phyloP scores from a whole-genome alignment of 2,888 invertebrate species.

The Drosophila quasianomalipes region DNA sequence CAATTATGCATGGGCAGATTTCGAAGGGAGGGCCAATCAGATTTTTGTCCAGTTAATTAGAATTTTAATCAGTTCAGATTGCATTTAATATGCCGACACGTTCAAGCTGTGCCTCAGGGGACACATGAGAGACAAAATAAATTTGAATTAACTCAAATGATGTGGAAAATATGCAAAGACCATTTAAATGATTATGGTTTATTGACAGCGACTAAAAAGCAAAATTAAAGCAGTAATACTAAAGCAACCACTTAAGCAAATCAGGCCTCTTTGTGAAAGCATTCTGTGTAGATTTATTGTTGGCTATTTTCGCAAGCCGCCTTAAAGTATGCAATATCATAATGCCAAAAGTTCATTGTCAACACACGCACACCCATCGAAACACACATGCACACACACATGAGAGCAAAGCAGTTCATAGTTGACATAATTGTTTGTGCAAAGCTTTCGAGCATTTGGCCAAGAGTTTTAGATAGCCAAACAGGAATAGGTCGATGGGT shows the following conservation, averaged over 20 bases:
- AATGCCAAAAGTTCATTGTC: conserved; percentile 66
- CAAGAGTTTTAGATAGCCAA: conserved; percentile 19
- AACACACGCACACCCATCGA: conserved; percentile 33
- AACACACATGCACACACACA: not conserved
- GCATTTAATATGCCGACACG: conserved; percentile 38
- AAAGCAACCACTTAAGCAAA: conserved; percentile 13
- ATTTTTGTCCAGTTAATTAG: conserved; percentile 51
- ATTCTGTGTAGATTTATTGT: conserved; percentile 14
- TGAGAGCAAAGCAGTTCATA: conserved; percentile 32
- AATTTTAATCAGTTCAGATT: conserved; percentile 70
- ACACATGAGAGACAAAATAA: conserved; percentile 28
- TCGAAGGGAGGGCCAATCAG: conserved; percentile 32
- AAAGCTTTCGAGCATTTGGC: conserved; percentile 33
- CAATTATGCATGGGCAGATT: conserved; percentile 31
- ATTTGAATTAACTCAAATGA: conserved; percentile 32
- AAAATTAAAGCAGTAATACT: not conserved
- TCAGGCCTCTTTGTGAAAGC: conserved; percentile 7
- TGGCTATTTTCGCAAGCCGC: conserved; percentile 41
- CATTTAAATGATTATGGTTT: conserved; percentile 35
- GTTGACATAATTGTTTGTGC: conserved; percentile 62
- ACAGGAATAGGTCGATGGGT: conserved; percentile 20
- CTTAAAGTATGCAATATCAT: conserved; percentile 56
- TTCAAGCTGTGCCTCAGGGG: conserved; percentile 21
- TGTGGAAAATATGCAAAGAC: conserved; percentile 36
- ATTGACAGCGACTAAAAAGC: conserved; percentile 2